Base-by-base conservation (phyloP, 2,113 vertebrate genomes). In the Callospermophilus lateralis region DNA sequence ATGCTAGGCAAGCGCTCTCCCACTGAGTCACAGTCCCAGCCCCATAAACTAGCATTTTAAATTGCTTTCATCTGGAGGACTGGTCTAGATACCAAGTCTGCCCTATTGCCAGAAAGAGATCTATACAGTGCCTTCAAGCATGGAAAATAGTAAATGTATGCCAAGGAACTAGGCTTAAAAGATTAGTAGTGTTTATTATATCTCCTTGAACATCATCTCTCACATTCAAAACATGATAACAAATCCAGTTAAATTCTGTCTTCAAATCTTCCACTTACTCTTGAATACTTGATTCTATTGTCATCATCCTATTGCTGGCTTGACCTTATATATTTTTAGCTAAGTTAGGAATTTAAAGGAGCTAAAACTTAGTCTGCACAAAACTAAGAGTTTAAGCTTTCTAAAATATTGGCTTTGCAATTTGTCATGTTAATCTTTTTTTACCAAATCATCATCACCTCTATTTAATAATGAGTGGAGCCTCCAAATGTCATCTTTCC, bases 231-330 rank as follows among this genome's bases (percentile, higher is more conserved):
- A 61, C 42, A 73, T 77, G 48, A 65, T 42, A 93, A 92, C 34
- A 95, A 93, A 97, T 58, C 39, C 65, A 94, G 4, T 34, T 80
- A 10, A 78, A 92, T 89, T 94, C 84, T 93, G 39, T 37, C 74
- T 93, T 96, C 37, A 89, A 87, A 92, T 68, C 74, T 86, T 74
- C 79, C 12, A 85, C 67, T 97, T 93, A 95, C 65, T 93, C 42
- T 70, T 90, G 65, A 95, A 92, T 93, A 73, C 2, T 17, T 3
- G 1, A 91, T 34, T 93, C 61, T 93, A 83, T 13, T 81, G 24
- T 16, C 92, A 45, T 93, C 19, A 89, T 45, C 13, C 51, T 86
- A 78, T 17, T 81, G 87, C 26, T 53, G 53, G 73, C 39, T 63
- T 8, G 24, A 58, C 28, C 45, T 93, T 72, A 74, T 30, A 32